A percentile compares a stretch with the other conserved stretches of the same genome.
Evolutionary conservation across 1,140 invertebrate genomes (phyloP).

Genomic region (Lepeophtheirus salmonis): DNA sequence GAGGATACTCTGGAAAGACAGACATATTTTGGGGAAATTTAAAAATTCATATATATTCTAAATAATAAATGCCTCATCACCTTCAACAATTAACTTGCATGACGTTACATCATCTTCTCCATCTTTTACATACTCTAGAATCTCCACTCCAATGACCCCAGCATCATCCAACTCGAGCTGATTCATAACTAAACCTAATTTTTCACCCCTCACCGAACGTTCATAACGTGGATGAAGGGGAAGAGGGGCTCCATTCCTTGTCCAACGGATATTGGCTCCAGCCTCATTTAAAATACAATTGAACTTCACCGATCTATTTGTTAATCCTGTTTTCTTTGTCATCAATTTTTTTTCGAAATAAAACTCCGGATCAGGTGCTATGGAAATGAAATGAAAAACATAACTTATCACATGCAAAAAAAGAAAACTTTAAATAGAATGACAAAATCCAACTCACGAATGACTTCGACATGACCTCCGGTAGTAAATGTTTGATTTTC

Average conservation of each 20-base stretch:
- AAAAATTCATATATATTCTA: too few species aligned
- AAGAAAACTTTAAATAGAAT: too few species aligned
- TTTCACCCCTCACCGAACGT: background rate
- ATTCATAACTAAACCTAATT: background rate
- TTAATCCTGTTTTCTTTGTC: constrained; percentile 66
- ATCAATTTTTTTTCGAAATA: constrained; percentile 72
- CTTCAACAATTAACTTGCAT: constrained; percentile 4
- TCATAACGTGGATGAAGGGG: background rate
- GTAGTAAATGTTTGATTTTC: background rate
- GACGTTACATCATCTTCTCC: constrained; percentile 2
- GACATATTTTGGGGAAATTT: too few species aligned
- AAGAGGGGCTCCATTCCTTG: constrained; percentile 7
- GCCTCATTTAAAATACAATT: constrained; percentile 69
- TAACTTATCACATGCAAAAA: too few species aligned
- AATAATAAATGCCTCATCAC: background rate
- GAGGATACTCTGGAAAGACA: constrained; percentile 14
- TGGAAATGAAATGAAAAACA: too few species aligned
- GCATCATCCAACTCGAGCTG: constrained; percentile 5
- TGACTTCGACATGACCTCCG: background rate
- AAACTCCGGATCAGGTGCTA: constrained; percentile 81
- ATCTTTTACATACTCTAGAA: constrained; percentile 11
- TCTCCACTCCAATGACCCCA: background rate
- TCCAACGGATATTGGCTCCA: constrained; percentile 8
- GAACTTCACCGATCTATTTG: constrained; percentile 65
- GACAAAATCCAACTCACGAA: background rate